Base-by-base conservation (phyloP, 2,888 invertebrate species). In the Campoplex capitator region DNA sequence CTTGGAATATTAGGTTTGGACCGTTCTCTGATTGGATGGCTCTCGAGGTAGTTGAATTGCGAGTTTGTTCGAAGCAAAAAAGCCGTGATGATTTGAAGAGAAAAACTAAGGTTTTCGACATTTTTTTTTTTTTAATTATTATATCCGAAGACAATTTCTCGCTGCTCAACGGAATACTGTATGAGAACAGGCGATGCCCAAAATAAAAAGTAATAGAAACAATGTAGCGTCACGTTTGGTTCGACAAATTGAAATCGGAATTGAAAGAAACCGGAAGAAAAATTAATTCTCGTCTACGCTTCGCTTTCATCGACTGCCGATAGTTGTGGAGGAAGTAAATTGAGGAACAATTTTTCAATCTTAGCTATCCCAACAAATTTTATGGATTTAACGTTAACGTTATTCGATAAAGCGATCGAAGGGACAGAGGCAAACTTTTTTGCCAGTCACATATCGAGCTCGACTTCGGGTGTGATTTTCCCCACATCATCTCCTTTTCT, bases 301-400 rank as follows among this genome's bases (percentile, higher is more conserved):
- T 38, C 54, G 54, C 73, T 81, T 76, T 54, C 38, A 77, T 54
- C 71, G 38, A 85, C 84, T 87, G 89, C 82, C 82, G 90, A 80
- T 87, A 77, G 90, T 88, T 79, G 88, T 88, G 83, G 76, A 84
- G 87, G 88, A 88, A 18, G 8, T 51, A 48, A 73, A 42, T 42
- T 42, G 42, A 42, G 42, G 1, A 42, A 42, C 42, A 42, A 42
- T 42, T 42, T 42, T 42, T 42, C 42, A n/a, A 35, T 23, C 35
- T 77, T 11, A 18, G 85, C 88, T 82, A 88, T 91, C 90, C 88
- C 90, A 90, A 90, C 90, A 78, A 91, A 89, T 84, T 92, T 88
- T 90, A 90, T 42, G 42, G 42, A 0, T 42, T 42, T 7, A 42
- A 42, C 42, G 83, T 88, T 86, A 92, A 90, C 89, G 86, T 82